phyloP scores from a whole-genome alignment of 2,113 vertebrate species.

The Rhombomys opimus region DNA sequence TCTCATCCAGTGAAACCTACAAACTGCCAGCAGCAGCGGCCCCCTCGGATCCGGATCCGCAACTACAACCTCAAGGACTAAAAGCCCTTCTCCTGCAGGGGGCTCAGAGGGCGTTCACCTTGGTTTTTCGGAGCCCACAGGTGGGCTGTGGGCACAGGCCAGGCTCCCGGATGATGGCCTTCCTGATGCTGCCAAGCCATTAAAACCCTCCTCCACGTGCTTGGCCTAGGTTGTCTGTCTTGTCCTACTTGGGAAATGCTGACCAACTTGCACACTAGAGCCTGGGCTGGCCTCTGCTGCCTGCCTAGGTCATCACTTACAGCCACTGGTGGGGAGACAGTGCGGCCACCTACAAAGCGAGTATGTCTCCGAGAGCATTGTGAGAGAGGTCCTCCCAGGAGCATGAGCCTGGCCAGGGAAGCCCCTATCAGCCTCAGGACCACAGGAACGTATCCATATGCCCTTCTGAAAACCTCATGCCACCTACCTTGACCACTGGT shows the following conservation, averaged over 20 bases:
- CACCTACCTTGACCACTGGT: not conserved
- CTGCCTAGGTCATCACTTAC: not conserved
- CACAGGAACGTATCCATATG: too few relatives aligned
- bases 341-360: too few relatives aligned
- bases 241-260: not conserved
- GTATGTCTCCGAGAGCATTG: rapidly evolving
- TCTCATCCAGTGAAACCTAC: conserved; percentile 65
- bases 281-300: not conserved
- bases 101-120: too few relatives aligned
- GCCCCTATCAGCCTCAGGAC: not conserved
- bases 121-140: not conserved
- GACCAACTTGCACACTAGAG: not conserved
- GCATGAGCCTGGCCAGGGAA: too few relatives aligned
- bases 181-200: rapidly evolving
- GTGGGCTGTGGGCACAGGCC: not conserved
- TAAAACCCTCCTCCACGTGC: not conserved
- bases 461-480: not conserved
- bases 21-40: conserved; percentile 46
- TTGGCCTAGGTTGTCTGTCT: not conserved
- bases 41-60: conserved; percentile 89
- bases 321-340: not conserved
- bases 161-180: not conserved
- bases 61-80: conserved; percentile 95
- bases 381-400: not conserved
- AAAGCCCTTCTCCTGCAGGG: not conserved